phyloP scores from a whole-genome alignment of 2,797 vertebrate genomes.

The Poeciliopsis infans region DNA sequence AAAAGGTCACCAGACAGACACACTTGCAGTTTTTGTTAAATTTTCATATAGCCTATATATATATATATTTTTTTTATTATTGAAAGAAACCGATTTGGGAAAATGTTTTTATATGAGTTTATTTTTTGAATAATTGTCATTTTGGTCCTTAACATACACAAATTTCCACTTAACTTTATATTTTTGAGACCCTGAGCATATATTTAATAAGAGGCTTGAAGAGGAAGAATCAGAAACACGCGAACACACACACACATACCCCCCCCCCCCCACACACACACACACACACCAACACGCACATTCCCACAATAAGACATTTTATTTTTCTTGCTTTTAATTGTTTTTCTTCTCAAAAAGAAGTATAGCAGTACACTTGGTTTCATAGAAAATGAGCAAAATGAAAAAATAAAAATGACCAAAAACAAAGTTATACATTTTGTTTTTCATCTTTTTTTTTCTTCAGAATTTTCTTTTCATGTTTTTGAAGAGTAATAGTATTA shows the following conservation, averaged over 20 bases:
- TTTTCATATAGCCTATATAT: too few relatives aligned
- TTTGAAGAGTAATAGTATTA: constrained; percentile 82
- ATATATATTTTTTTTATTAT: too few relatives aligned
- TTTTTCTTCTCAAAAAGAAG: constrained; percentile 81
- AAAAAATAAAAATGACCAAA: constrained; percentile 81
- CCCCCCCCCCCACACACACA: background rate
- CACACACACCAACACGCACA: constrained; percentile 4
- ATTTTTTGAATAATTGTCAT: too few relatives aligned
- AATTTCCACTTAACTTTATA: too few relatives aligned
- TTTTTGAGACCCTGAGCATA: background rate
- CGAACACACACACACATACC: constrained; percentile 1
- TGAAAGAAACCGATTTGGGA: too few relatives aligned
- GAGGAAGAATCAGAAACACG: background rate
- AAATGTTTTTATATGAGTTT: too few relatives aligned
- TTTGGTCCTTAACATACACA: too few relatives aligned
- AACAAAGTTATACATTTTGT: constrained; percentile 78
- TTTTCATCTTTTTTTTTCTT: constrained; percentile 51
- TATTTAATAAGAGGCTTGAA: background rate
- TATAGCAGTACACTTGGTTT: constrained; percentile 79
- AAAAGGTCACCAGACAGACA: too few relatives aligned
- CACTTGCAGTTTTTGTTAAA: too few relatives aligned
- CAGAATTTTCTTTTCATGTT: constrained; percentile 80
- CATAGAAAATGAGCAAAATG: constrained; percentile 82
- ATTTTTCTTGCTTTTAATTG: constrained; percentile 69
- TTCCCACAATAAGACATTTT: constrained; percentile 60